Base-by-base conservation (phyloP, 2,797 vertebrate species). In the Sebastes minor region DNA sequence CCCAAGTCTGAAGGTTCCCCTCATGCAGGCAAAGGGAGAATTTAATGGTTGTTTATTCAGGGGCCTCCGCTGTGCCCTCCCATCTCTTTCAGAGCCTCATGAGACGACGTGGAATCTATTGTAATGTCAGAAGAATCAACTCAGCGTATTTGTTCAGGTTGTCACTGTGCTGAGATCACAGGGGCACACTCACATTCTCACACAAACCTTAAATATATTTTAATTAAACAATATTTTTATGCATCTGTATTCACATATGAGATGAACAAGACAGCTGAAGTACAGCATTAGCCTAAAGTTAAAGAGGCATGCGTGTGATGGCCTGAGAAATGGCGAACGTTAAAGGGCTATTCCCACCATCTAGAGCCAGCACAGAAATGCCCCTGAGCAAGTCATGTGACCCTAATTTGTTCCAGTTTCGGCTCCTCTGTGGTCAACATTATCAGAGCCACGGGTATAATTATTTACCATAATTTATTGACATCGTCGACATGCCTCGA, bases 31-130 rank as follows among this genome's bases (percentile, higher is more conserved):
- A 4, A 72, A 73, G 88, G 88, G 86, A 85, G 93, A 95, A 92
- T 94, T 95, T 95, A 95, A 96, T 91, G 92, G 94, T 94, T 96
- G 95, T 96, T 96, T 95, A 96, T 95, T 96, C 96, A 94, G 95
- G 94, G 94, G 91, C 92, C 94, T 93, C 94, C 78, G 85, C 91
- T 83, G 87, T 91, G 92, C 92, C 94, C 94, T 96, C 94, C 95
- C 94, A 88, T 89, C 86, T 90, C 94, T 95, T 95, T 94, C 87
- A 92, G 80, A 74, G 86, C 72, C 92, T 89, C 94, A 93, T 92
- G 95, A 93, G 95, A 95, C 88, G 93, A 95, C 86, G 94, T 93
- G 92, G 92, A 95, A 95, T 80, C 91, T 89, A 94, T 96, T 95
- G 95, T 96, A 91, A 95, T 93, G 91, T 90, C 92, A 89, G 92